Evolutionary conservation across 2,888 invertebrate genomes (phyloP), one percentile per base, ranked within the genome.

Genomic region (Dynastes tityus): DNA sequence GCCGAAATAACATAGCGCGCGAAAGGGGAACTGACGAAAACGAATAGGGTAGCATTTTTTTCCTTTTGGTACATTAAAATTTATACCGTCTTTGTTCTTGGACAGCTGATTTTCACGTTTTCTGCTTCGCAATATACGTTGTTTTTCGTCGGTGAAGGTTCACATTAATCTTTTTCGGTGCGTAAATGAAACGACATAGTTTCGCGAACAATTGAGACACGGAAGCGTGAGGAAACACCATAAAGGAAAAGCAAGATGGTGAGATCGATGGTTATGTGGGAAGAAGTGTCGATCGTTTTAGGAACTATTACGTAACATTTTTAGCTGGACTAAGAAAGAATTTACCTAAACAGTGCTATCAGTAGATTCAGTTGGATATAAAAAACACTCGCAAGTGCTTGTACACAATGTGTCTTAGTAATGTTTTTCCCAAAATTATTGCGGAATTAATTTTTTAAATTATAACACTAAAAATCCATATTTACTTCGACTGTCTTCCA

Each of bases 21-120:
- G 32, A 22, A 37, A 11, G 13, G 6, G 37, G 32, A 64, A 13
- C 53, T 32, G 53, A 32, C 13, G 32, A 8, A 55, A 55, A 71
- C 71, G 71, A 55, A 71, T 71, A 55, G 71, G 29, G 29, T 22
- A 13, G 71, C 29, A 55, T 71, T 71, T 45, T 45, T 45, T 45
- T 45, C 6, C 11, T 71, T 71, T 71, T 37, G 71, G 55, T 71
- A 55, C 71, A 71, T 71, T 71, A 71, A 71, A 71, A 71, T 71
- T 71, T 71, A 71, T 37, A 37, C 71, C 55, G 71, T 55, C 71
- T 71, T 71, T 71, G 71, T 71, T 71, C 32, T 53, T 71, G 71
- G 71, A 53, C 71, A 11, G 71, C 55, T 37, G 71, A 71, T 71
- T 53, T 71, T 53, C 55, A 27, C 71, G 71, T 55, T 71, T 55